phyloP scores from a whole-genome alignment of 2,113 vertebrate genomes.

The Forbesichthys agassizii region DNA sequence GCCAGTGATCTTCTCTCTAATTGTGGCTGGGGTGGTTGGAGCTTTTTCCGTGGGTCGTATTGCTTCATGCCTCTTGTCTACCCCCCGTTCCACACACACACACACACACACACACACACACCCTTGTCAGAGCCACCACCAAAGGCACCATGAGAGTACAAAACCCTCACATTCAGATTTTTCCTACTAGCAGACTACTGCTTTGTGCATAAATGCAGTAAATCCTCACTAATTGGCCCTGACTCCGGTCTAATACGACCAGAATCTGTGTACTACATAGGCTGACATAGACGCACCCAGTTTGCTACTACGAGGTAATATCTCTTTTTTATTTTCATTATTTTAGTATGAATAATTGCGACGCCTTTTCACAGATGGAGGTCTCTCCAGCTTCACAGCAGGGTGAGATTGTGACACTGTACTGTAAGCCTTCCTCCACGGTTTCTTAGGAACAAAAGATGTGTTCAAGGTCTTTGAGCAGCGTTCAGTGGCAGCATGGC shows the following conservation, averaged over 20 bases:
- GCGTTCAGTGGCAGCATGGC: slow-evolving; percentile 13
- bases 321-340: background rate
- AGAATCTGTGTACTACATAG: slow-evolving; percentile 18
- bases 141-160: slow-evolving; percentile 54
- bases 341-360: slow-evolving; percentile 17
- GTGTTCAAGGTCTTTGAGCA: slow-evolving; percentile 40
- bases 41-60: slow-evolving; percentile 65
- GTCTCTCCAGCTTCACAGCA: slow-evolving; percentile 19
- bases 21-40: slow-evolving; percentile 68
- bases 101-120: background rate
- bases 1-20: slow-evolving; percentile 73
- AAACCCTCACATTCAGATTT: slow-evolving; percentile 54
- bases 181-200: slow-evolving; percentile 49
- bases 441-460: slow-evolving; percentile 41
- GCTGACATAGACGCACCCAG: background rate
- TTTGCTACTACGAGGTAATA: slow-evolving; percentile 24
- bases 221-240: slow-evolving; percentile 52
- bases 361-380: slow-evolving; percentile 20
- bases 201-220: slow-evolving; percentile 63
- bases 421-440: slow-evolving; percentile 17
- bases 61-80: slow-evolving; percentile 56
- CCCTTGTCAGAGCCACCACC: slow-evolving; percentile 64
- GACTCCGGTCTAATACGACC: slow-evolving; percentile 55
- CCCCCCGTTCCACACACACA: background rate
- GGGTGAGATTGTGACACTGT: slow-evolving; percentile 21